Evolutionary conservation across 2,797 vertebrate genomes (phyloP).

Genomic region (Notolabrus celidotus): DNA sequence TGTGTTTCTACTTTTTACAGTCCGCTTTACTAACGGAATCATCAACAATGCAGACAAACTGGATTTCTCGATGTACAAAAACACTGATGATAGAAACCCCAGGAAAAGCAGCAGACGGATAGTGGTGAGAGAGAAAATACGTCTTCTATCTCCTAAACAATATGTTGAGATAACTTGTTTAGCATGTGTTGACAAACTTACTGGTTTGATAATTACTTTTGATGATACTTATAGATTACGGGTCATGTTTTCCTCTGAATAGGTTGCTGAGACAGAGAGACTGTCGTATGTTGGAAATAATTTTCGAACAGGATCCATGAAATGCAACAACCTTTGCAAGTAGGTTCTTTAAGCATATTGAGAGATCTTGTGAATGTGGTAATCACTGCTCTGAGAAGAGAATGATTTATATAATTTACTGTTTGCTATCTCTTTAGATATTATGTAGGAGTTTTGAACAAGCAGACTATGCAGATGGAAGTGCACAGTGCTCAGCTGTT

Average conservation of each 20-base stretch:
- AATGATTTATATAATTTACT: neutral
- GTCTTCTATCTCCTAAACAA: too few species aligned
- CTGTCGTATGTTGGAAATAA: conserved; percentile 93
- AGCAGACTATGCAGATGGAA: conserved; percentile 90
- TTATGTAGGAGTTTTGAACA: conserved; percentile 94
- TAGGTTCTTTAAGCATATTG: conserved; percentile 61
- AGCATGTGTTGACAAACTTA: neutral
- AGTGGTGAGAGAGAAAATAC: conserved; percentile 84
- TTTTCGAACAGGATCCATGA: conserved; percentile 83
- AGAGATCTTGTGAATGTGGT: neutral
- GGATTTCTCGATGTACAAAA: conserved; percentile 86
- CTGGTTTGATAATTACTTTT: too few species aligned
- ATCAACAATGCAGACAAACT: conserved; percentile 81
- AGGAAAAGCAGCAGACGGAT: conserved; percentile 87
- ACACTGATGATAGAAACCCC: conserved; percentile 83
- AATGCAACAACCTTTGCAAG: conserved; percentile 93
- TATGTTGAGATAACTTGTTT: neutral
- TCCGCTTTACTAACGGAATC: conserved; percentile 92
- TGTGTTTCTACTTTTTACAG: conserved; percentile 74
- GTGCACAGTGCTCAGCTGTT: conserved; percentile 92
- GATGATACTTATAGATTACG: too few species aligned
- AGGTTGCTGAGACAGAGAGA: conserved; percentile 92
- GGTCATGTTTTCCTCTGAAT: neutral
- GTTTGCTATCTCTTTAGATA: conserved; percentile 82
- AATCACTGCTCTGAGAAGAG: neutral